These are phyloP conservation scores for Hippocampus barbouri DNA, from an alignment of 2,113 vertebrate species.

Conservation along the genomic window DNA sequence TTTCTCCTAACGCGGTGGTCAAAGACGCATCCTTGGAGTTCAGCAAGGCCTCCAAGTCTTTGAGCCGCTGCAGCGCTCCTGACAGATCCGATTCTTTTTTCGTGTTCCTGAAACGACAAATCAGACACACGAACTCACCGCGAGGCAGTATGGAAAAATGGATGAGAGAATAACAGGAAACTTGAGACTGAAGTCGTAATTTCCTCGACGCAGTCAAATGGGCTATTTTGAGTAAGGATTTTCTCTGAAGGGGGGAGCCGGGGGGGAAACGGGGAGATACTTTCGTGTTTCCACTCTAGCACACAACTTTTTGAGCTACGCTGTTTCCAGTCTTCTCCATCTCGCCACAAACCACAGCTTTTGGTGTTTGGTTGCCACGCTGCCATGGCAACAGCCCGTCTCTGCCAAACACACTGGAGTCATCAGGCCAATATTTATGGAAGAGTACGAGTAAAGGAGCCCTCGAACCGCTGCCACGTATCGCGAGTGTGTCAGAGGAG, in stretches of 20 bases:
- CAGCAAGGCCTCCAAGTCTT: constrained; percentile 86
- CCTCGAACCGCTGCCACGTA: constrained; percentile 61
- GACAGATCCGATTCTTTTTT: constrained; percentile 86
- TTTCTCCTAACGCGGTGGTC: constrained; percentile 84
- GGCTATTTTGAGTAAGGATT: constrained; percentile 41
- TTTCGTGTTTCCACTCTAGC: constrained; percentile 35
- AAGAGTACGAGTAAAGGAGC: constrained; percentile 43
- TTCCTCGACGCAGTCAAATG: constrained; percentile 7
- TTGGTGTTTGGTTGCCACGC: constrained; percentile 27
- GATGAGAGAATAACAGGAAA: neutral
- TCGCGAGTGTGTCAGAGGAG: constrained; percentile 38
- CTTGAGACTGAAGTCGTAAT: no score
- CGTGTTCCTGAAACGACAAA: constrained; percentile 72
- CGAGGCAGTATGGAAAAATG: neutral
- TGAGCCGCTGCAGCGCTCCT: constrained; percentile 78
- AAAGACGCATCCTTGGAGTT: constrained; percentile 87
- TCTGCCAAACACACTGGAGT: constrained; percentile 45
- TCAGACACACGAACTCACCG: neutral
- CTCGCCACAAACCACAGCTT: constrained; percentile 52
- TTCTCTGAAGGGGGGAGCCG: neutral
- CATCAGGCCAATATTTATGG: constrained; percentile 58
- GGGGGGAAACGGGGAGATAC: constrained; percentile 35
- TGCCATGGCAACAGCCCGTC: constrained; percentile 51
- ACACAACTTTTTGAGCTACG: constrained; percentile 51
- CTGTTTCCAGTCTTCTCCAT: constrained; percentile 22